phyloP scores from a whole-genome alignment of 2,888 invertebrate genomes.

The Drosophila longiperda region DNA sequence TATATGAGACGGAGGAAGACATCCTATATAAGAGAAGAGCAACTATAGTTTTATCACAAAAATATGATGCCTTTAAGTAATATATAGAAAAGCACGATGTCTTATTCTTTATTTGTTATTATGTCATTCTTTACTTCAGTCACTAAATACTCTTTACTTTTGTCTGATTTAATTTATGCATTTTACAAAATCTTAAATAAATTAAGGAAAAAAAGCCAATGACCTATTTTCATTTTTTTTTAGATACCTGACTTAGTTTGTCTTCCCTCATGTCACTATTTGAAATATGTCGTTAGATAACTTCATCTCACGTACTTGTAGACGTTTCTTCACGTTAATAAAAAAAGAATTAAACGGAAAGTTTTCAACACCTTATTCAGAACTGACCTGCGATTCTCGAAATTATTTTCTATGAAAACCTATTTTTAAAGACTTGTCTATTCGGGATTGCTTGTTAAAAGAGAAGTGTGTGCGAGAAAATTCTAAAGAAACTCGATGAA shows the following conservation, averaged over 20 bases:
- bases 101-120: too few relatives aligned
- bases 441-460: not conserved
- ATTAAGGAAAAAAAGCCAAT: not conserved
- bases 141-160: too few relatives aligned
- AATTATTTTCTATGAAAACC: not conserved
- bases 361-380: constrained; percentile 22
- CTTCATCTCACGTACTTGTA: constrained; percentile 1
- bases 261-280: not conserved
- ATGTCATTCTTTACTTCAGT: not conserved
- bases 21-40: not conserved
- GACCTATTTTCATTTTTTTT: not conserved
- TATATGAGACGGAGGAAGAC: not conserved
- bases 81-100: too few relatives aligned
- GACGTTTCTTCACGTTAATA: not conserved
- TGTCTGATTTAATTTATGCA: not conserved
- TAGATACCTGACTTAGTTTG: not conserved
- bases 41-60: not conserved
- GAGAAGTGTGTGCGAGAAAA: not conserved
- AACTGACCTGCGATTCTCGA: constrained; percentile 1
- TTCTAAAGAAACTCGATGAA: not conserved
- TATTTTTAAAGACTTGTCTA: not conserved
- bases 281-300: not conserved
- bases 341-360: not conserved
- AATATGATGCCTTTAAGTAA: not conserved
- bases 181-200: not conserved